Base-by-base conservation (phyloP, 2,113 vertebrate genomes). In the Salvator merianae region DNA sequence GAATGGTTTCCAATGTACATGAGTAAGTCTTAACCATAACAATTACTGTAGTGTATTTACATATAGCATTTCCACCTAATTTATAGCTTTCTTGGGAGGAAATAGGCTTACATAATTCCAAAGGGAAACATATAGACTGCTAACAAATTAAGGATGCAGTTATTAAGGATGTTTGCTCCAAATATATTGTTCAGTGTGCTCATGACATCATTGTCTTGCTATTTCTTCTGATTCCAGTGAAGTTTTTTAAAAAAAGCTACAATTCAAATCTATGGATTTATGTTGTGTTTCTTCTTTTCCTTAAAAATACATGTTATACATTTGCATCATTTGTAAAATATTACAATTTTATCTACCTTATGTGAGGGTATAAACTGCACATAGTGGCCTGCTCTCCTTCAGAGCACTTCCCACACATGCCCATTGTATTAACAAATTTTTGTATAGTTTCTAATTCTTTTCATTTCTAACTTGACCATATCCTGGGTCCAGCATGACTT, bases 41-140 rank as follows among this genome's bases (percentile, higher is more conserved):
- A 83, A 9, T 70, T 79, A 53, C 0, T 0, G 73, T 63, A 82
- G 36, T 81, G 40, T 55, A 73, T 20, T 82, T 53, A 53, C 7
- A 85, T 71, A 26, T 53, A 85, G 24, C 70, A 79, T 71, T 77
- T 68, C 71, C 83, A 66, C 79, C 79, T 89, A 95, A 91, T 87
- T 91, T 83, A 88, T 84, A 91, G 72, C 69, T 83, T 84, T 79
- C 47, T 83, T 91, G 82, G 66, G 79, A 86, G 85, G 85, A 94
- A 91, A 89, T 77, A 34, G 30, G 77, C 65, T 83, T 83, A 30
- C 50, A 20, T 90, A 85, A 84, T 93, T 89, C 84, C 14, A 26
- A 87, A 81, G 90, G 76, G 71, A 93, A 79, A 84, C 82, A 79
- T 81, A 59, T 36, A 92, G 83, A 93, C 90, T 93, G 85, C 81